phyloP scores from a whole-genome alignment of 2,797 vertebrate genomes.

The Protonibea diacanthus region DNA sequence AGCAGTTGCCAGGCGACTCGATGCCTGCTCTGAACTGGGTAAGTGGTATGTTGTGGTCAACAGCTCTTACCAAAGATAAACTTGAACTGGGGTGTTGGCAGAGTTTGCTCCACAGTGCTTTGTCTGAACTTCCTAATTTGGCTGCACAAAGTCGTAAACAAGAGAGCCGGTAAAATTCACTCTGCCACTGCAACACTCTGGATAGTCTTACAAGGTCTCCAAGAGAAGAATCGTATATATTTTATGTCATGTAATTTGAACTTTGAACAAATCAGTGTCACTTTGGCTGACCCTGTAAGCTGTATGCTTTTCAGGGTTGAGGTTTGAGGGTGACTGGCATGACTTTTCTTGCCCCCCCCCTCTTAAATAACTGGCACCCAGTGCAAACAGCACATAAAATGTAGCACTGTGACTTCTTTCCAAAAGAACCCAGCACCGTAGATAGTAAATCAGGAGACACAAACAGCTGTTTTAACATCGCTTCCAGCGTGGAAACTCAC shows the following conservation, averaged over 20 bases:
- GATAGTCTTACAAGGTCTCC: constrained; percentile 28
- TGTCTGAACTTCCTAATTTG: constrained; percentile 57
- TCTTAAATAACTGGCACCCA: no score
- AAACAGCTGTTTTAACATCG: constrained; percentile 18
- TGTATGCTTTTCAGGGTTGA: not conserved
- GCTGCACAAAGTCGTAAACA: constrained; percentile 39
- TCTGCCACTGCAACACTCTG: constrained; percentile 25
- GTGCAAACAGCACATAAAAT: constrained; percentile 1
- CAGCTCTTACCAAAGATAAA: constrained; percentile 63
- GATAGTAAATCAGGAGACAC: constrained; percentile 3
- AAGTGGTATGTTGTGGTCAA: constrained; percentile 77
- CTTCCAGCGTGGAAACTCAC: constrained; percentile 41
- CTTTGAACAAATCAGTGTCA: not conserved
- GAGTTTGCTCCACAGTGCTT: constrained; percentile 47
- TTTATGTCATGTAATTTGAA: constrained; percentile 18
- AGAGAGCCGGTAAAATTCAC: constrained; percentile 39
- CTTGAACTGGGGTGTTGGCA: constrained; percentile 59
- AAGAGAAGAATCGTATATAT: constrained; percentile 32
- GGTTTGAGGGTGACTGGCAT: constrained; percentile 1
- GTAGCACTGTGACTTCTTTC: constrained; percentile 1
- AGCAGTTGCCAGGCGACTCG: constrained; percentile 89
- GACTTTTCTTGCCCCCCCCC: not conserved
- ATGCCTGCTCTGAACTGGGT: constrained; percentile 91
- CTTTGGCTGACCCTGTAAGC: not conserved
- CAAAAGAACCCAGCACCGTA: not conserved